These are phyloP conservation scores for Protobothrops flavoviridis DNA, from an alignment of 2,113 vertebrate genomes.

Conservation along the genomic window DNA sequence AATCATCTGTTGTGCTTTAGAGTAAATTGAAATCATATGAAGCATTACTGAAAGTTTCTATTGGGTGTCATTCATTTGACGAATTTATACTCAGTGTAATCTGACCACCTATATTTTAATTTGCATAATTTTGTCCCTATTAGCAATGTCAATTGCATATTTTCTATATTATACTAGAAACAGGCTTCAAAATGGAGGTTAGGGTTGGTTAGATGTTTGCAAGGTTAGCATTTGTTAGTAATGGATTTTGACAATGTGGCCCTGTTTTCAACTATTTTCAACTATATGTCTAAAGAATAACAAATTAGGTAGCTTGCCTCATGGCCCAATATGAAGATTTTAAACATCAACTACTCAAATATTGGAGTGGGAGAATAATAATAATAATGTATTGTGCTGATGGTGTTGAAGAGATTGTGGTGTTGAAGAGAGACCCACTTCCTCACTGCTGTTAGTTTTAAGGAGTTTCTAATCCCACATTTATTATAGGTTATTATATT, in stretches of 20 bases:
- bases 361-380: not conserved
- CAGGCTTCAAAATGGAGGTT: not conserved
- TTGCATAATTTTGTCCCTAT: not conserved
- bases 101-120: not conserved
- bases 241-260: not conserved
- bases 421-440: not conserved
- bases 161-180: not conserved
- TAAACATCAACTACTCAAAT: not conserved
- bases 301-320: not conserved
- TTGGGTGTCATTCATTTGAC: not conserved
- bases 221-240: not conserved
- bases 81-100: not conserved
- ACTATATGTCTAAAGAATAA: not conserved
- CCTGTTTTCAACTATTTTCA: not conserved
- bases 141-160: not conserved
- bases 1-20: not conserved
- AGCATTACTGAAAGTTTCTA: not conserved
- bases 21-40: not conserved
- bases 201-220: not conserved
- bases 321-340: not conserved
- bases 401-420: not conserved
- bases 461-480: not conserved
- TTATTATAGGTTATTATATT: not conserved
- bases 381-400: not conserved
- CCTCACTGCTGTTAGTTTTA: not conserved